A percentile compares a stretch with the other conserved stretches of the same genome.
These are phyloP conservation scores for Agrotis puta DNA, from an alignment of 2,888 invertebrate genomes.

Conservation along the genomic window DNA sequence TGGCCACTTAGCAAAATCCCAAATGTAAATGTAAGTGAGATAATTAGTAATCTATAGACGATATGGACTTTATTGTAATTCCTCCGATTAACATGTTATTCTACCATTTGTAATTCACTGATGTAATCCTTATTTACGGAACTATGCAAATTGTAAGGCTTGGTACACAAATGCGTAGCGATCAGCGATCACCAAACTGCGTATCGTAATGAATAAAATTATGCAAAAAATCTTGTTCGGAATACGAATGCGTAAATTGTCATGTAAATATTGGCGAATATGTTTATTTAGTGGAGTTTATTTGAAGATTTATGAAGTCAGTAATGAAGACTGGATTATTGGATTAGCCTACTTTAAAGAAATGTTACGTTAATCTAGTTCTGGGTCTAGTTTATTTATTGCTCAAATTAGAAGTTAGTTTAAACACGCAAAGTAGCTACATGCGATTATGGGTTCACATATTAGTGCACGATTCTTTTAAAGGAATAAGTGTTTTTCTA, in stretches of 20 bases:
- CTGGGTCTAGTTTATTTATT: background rate
- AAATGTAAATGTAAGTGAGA: too few species aligned
- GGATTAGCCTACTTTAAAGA: background rate
- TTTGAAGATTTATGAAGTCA: constrained; percentile 5
- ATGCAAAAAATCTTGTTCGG: constrained; percentile 30
- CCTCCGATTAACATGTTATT: constrained; percentile 15
- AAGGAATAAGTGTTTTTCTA: background rate
- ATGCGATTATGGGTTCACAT: background rate
- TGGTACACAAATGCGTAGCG: constrained; percentile 26
- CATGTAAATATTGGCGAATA: constrained; percentile 1
- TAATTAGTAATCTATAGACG: constrained; percentile 8
- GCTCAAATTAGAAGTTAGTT: background rate
- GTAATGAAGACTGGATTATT: background rate
- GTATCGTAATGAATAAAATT: constrained; percentile 28
- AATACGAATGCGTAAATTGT: constrained; percentile 25
- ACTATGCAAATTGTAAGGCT: constrained; percentile 49
- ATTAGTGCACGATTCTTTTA: background rate
- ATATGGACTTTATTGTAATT: background rate
- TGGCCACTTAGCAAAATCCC: too few species aligned
- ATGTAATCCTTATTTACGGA: constrained; percentile 56
- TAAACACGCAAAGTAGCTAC: background rate
- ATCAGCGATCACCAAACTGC: constrained; percentile 16
- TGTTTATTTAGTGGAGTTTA: background rate
- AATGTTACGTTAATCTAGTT: background rate
- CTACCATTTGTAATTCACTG: constrained; percentile 38